Conservation (phyloP, 2,113 vertebrate genomes). For the Sardina pilchardus region DNA sequence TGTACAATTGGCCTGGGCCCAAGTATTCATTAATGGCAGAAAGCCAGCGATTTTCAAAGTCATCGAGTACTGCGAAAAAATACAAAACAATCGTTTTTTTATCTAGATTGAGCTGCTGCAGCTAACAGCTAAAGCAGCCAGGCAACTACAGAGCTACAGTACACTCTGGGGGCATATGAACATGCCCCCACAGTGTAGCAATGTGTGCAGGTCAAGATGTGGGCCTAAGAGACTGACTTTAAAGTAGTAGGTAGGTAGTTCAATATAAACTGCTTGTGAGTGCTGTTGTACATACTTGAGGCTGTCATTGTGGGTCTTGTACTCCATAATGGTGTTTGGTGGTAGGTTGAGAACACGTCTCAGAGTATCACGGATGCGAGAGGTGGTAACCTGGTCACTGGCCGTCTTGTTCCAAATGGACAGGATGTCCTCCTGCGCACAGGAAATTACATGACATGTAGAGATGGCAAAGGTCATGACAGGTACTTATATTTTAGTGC, state of each 20-base stretch:
- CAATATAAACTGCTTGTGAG: neutral
- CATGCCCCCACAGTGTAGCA: too few species aligned
- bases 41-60: too few species aligned
- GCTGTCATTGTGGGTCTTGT: constrained; percentile 77
- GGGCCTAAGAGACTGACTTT: too few species aligned
- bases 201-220: too few species aligned
- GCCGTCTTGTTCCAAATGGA: constrained; percentile 75
- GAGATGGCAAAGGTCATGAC: constrained; percentile 5
- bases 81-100: too few species aligned
- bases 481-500: neutral
- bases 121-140: too few species aligned
- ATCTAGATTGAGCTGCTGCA: too few species aligned
- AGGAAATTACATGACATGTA: constrained; percentile 10
- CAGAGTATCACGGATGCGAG: constrained; percentile 73
- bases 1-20: too few species aligned
- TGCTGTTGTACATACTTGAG: constrained; percentile 62
- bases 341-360: constrained; percentile 73
- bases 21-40: too few species aligned
- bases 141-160: too few species aligned
- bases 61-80: too few species aligned
- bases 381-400: constrained; percentile 69
- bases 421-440: constrained; percentile 69
- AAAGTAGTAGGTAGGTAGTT: neutral
- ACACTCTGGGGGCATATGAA: too few species aligned
- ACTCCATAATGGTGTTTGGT: constrained; percentile 76